Conservation (phyloP, 2,888 invertebrate species). For the Coelopa pilipes region DNA sequence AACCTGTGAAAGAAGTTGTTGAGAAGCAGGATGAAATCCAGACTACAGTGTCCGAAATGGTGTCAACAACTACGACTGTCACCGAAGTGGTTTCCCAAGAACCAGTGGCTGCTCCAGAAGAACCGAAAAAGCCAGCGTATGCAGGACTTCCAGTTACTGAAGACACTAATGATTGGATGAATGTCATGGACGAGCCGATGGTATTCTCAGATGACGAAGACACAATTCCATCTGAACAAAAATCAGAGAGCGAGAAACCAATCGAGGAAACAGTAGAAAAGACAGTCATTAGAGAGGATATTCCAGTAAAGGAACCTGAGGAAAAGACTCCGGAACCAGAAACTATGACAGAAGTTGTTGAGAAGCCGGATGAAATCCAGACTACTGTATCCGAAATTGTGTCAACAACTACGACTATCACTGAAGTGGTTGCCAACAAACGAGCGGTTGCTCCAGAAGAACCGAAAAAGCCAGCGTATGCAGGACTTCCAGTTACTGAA, state of each 20-base stretch:
- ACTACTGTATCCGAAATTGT: background rate
- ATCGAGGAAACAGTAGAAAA: background rate
- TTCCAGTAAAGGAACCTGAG: too few species aligned
- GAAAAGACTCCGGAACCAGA: background rate
- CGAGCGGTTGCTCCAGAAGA: slow-evolving; percentile 23
- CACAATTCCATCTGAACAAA: background rate
- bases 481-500: slow-evolving; percentile 57
- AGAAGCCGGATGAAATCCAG: slow-evolving; percentile 1
- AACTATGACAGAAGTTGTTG: background rate
- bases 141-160: slow-evolving; percentile 57
- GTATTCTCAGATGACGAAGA: slow-evolving; percentile 58
- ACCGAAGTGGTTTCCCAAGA: slow-evolving; percentile 33
- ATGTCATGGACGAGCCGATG: slow-evolving; percentile 60
- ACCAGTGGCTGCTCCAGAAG: slow-evolving; percentile 42
- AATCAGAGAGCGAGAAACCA: background rate
- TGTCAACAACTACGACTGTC: slow-evolving; percentile 22
- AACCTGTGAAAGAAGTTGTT: background rate
- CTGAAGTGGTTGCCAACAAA: slow-evolving; percentile 33
- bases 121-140: slow-evolving; percentile 53
- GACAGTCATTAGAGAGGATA: too few species aligned
- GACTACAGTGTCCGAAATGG: background rate
- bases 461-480: slow-evolving; percentile 46
- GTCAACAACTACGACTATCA: background rate
- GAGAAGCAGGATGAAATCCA: background rate
- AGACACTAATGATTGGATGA: slow-evolving; percentile 57